Evolutionary conservation across 2,113 vertebrate species (phyloP).

Genomic region (Rhabdornis inornatus): DNA sequence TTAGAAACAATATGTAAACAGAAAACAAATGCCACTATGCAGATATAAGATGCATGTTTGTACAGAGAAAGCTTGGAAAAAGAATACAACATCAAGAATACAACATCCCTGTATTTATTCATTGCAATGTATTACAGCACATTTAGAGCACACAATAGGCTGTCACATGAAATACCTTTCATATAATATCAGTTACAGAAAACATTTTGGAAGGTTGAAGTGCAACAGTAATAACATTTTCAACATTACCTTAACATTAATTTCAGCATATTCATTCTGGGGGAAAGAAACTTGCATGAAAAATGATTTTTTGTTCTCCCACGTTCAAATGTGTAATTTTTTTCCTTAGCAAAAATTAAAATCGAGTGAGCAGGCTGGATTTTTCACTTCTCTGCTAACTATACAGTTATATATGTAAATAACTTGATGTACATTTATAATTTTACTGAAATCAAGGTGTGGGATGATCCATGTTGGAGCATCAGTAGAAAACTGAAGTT

Average conservation of each 20-base stretch:
- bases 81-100: background rate
- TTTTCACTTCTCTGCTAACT: background rate
- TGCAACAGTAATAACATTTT: background rate
- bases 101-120: background rate
- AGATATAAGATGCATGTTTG: background rate
- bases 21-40: background rate
- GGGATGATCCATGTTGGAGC: background rate
- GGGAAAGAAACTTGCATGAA: background rate
- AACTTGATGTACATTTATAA: background rate
- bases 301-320: background rate
- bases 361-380: background rate
- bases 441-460: background rate
- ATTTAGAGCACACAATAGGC: background rate
- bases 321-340: background rate
- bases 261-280: background rate
- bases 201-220: conserved; percentile 4
- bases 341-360: background rate
- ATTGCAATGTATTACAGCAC: background rate
- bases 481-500: background rate
- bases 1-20: background rate
- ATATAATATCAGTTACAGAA: background rate
- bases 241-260: background rate
- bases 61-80: background rate
- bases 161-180: background rate
- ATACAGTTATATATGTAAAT: background rate